Percentiles rank a stretch among this genome's conserved stretches.
These are phyloP conservation scores for Stramonita haemastoma DNA, from an alignment of 2,888 invertebrate species.

Conservation along the genomic window DNA sequence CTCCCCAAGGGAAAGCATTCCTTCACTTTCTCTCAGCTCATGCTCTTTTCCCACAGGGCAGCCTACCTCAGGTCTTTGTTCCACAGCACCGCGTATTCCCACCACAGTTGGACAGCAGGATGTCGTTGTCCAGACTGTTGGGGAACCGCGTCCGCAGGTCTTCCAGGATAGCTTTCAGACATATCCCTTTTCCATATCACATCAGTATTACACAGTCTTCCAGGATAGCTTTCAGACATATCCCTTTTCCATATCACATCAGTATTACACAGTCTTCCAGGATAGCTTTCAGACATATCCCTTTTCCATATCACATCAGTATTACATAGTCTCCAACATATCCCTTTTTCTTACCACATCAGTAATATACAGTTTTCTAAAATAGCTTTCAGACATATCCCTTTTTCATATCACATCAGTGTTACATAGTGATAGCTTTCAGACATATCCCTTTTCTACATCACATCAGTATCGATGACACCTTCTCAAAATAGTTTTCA, in stretches of 20 bases:
- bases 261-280: neutral
- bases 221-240: slow-evolving; percentile 42
- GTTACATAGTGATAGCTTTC: neutral
- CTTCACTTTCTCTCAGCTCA: too few relatives aligned
- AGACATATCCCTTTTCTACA: neutral
- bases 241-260: neutral
- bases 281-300: neutral
- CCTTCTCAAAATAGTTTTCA: neutral
- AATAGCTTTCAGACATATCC: slow-evolving; percentile 28
- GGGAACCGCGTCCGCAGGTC: slow-evolving; percentile 85
- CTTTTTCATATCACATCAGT: neutral
- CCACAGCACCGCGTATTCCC: slow-evolving; percentile 94
- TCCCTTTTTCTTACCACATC: neutral
- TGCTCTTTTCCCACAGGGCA: neutral
- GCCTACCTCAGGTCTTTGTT: slow-evolving; percentile 82
- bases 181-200: neutral
- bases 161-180: slow-evolving; percentile 43
- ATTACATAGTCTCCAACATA: neutral
- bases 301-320: neutral
- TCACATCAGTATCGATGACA: neutral
- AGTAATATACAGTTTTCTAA: neutral
- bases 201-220: neutral
- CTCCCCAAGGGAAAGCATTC: too few relatives aligned
- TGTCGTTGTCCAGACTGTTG: slow-evolving; percentile 88
- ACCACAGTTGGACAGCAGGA: slow-evolving; percentile 91